Base-by-base conservation (phyloP, 2,888 invertebrate species). In the Brenthis hecate region DNA sequence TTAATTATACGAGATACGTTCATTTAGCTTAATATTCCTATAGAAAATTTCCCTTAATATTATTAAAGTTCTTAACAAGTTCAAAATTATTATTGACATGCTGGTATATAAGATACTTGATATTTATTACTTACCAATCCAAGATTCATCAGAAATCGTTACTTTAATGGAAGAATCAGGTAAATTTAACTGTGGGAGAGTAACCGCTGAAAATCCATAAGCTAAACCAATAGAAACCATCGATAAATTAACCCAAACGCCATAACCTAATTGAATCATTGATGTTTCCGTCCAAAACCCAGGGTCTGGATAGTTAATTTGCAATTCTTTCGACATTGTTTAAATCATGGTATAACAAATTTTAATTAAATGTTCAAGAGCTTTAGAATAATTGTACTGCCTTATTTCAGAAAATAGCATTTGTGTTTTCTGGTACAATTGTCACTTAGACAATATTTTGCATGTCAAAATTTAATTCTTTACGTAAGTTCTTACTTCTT, bases 191-290 rank as follows among this genome's bases (percentile, higher is more conserved):
- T 95, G 95, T 0, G 95, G 94, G 28, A 94, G 81, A 0, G 93
- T 93, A 6, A 95, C 94, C 6, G 95, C 93, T 2, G 94, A 92
- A 71, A 95, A 95, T 1, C 94, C 94, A 76, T 94, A 94, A 0
- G 92, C 91, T 81, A 95, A 85, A 3, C 95, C 95, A 0, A 94
- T 93, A 71, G 93, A 93, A 14, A 95, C 83, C 23, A 94, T 91
- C 0, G 94, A 93, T 28, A 95, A 78, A 74, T 94, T 95, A 28
- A 83, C 84, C 86, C 88, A 85, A 13, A 84, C 3, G 0, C 87
- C 86, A 56, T 88, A 88, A 0, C 79, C 73, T 0, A 89, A 62
- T 72, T 89, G 89, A 8, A 85, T 81, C 69, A 72, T 76, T 0
- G 86, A 82, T 0, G 87, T 88, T 66, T 71, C 79, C 0, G 85